Conservation (phyloP, 2,797 vertebrate species). For the Onychomys arenicola region DNA sequence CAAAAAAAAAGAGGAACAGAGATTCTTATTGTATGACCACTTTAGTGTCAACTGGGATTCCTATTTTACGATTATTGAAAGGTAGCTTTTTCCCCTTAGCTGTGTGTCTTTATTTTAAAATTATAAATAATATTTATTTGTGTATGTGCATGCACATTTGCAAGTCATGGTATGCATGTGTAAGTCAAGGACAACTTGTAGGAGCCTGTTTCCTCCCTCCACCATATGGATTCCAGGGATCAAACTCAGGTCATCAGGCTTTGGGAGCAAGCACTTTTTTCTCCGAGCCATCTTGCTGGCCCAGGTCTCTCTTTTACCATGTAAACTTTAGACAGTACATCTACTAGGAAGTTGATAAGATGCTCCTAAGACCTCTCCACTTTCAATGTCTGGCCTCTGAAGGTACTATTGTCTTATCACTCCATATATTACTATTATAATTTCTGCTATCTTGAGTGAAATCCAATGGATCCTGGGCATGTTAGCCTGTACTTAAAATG, state of each 20-base stretch:
- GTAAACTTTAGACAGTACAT: too few species aligned
- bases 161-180: not conserved
- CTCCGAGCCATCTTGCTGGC: not conserved
- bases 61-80: not conserved
- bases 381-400: not conserved
- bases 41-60: not conserved
- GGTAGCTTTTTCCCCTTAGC: too few species aligned
- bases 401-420: not conserved
- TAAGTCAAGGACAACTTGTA: not conserved
- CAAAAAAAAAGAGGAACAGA: not conserved
- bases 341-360: not conserved
- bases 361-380: not conserved
- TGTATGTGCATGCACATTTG: not conserved
- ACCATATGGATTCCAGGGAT: not conserved
- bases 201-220: not conserved
- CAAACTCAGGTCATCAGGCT: not conserved
- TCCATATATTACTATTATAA: not conserved
- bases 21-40: not conserved
- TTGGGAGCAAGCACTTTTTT: not conserved
- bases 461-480: not conserved
- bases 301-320: not conserved
- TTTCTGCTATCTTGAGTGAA: not conserved
- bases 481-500: not conserved
- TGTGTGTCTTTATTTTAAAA: not conserved
- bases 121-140: not conserved